A percentile compares a stretch with the other conserved stretches of the same genome.
phyloP scores from a whole-genome alignment of 2,797 vertebrate genomes.

The Mycteria americana region DNA sequence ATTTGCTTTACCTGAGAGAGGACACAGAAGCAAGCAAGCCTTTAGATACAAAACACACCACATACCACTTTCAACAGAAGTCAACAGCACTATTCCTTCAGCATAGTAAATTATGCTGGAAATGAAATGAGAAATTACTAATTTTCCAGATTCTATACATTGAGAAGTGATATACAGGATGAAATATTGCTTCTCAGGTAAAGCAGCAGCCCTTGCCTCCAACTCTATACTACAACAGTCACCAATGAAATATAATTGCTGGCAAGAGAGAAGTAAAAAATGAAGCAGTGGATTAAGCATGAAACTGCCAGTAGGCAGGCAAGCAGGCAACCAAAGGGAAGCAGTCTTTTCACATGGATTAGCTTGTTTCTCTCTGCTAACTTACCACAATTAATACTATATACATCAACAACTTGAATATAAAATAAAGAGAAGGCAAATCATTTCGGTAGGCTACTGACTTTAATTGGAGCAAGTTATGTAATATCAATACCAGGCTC shows the following conservation, averaged over 20 bases:
- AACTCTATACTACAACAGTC: slow-evolving; percentile 36
- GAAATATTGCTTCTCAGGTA: slow-evolving; percentile 39
- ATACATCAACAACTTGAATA: neutral
- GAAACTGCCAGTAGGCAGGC: neutral
- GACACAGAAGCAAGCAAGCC: neutral
- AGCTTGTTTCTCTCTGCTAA: slow-evolving; percentile 4
- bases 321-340: neutral
- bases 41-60: neutral
- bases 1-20: neutral
- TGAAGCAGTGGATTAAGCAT: slow-evolving; percentile 41
- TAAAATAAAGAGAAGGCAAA: neutral
- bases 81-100: slow-evolving; percentile 18
- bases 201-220: neutral
- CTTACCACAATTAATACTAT: neutral
- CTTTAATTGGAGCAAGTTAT: neutral
- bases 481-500: neutral
- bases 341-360: slow-evolving; percentile 3
- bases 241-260: slow-evolving; percentile 58
- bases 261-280: slow-evolving; percentile 53
- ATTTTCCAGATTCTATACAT: slow-evolving; percentile 56
- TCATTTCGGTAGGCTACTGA: neutral
- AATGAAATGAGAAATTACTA: slow-evolving; percentile 61
- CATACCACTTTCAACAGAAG: slow-evolving; percentile 19
- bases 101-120: slow-evolving; percentile 37
- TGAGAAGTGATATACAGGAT: slow-evolving; percentile 53